These are phyloP conservation scores for Iselma pallidipennis DNA, from an alignment of 2,888 invertebrate genomes.

Conservation along the genomic window DNA sequence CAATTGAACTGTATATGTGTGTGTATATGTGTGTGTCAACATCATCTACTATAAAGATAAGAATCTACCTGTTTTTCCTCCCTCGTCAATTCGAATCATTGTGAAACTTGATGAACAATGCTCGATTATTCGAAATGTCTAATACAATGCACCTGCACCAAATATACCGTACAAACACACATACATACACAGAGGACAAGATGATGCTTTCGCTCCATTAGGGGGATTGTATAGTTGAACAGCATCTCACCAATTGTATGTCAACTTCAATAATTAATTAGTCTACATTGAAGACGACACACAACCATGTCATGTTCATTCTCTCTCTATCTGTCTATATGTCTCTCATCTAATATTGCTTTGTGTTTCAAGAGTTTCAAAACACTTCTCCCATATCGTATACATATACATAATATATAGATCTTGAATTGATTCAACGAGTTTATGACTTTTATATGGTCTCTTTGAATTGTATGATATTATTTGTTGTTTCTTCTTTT, in stretches of 20 bases:
- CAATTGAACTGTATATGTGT: slow-evolving; percentile 7
- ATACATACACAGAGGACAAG: neutral
- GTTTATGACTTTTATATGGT: too few species aligned
- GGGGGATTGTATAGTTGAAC: slow-evolving; percentile 25
- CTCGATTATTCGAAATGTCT: slow-evolving; percentile 29
- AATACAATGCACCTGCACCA: slow-evolving; percentile 28
- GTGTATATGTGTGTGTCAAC: too few species aligned
- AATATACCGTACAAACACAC: too few species aligned
- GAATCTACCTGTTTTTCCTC: slow-evolving; percentile 7
- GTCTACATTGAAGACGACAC: slow-evolving; percentile 23
- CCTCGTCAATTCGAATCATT: neutral
- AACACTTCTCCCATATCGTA: neutral
- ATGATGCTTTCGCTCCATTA: slow-evolving; percentile 13
- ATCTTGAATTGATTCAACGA: too few species aligned
- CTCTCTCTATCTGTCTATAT: slow-evolving; percentile 21
- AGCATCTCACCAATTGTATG: slow-evolving; percentile 30
- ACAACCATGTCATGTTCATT: slow-evolving; percentile 22
- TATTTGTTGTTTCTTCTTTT: too few species aligned
- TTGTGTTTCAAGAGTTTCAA: neutral
- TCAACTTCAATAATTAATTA: slow-evolving; percentile 34
- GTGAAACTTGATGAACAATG: slow-evolving; percentile 24
- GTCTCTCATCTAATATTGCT: too few species aligned
- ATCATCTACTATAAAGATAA: slow-evolving; percentile 4
- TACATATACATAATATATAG: too few species aligned
- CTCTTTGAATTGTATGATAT: too few species aligned